Base-by-base conservation (phyloP, 2,113 vertebrate species). In the Tragelaphus scriptus region DNA sequence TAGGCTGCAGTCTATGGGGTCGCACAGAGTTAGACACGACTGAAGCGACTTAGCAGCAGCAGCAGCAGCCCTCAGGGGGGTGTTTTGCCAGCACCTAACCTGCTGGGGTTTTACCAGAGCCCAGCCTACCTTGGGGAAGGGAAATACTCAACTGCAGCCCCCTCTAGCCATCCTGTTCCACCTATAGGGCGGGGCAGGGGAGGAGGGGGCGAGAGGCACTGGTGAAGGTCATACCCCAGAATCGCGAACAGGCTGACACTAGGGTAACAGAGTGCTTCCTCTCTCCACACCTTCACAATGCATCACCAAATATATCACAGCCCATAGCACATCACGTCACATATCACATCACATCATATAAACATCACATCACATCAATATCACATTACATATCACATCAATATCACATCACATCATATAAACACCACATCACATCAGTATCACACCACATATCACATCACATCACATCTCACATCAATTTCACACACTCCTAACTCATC, bases 141-240 rank as follows among this genome's bases (percentile, higher is more conserved):
- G 49, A 90, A 53, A 87, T 11, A 59, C 28, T 40, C 30, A n/a
- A 47, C 44, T 96, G n/a, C 44, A 88, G 30, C 77, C 15, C 5
- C 14, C 61, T 87, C n/a, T 11, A 56, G 59, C 26, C 30, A 40
- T 44, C 28, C 49, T 55, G 12, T 25, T n/a, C 13, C 47, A 53
- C 53, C 14, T 23, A 44, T 44, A 44, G 5, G 44, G 5, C 44
- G 6, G 44, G 44, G 44, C 44, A 44, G 1, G 23, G 7, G 59
- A 1, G 30, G 6, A 1, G 4, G 10, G 12, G 49, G 6, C 7
- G 1, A 61, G 65, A 19, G 28, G 4, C 19, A 21, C 19, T 19
- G 1, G 12, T 17, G 40, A 92, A 59, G 17, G 68, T 49, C 53
- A 56, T 16, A 88, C 23, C 84, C 40, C 53, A 36, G 53, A 61